Evolutionary conservation across 2,888 invertebrate species (phyloP).

Genomic region (Petrolisthes manimaculis): DNA sequence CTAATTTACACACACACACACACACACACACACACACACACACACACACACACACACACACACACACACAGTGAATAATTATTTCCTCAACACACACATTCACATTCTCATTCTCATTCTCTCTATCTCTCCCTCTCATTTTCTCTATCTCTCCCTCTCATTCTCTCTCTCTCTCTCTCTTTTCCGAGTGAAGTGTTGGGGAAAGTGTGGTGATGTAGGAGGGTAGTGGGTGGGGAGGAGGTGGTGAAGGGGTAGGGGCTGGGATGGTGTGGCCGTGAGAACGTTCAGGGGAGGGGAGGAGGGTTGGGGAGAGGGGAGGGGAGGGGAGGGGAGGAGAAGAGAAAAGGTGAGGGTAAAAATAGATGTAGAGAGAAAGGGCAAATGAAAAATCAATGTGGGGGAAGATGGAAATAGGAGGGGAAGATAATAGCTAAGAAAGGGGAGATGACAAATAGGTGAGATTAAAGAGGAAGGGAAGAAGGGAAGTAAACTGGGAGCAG

Average conservation of each 20-base stretch:
- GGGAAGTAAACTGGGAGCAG: neutral
- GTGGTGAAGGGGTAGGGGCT: no score
- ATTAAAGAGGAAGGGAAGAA: neutral
- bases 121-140: no score
- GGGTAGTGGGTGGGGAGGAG: no score
- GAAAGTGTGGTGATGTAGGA: neutral
- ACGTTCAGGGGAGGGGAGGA: neutral
- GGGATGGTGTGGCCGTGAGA: no score
- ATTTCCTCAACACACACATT: no score
- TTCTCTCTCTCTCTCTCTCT: neutral
- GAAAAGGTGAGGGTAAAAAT: neutral
- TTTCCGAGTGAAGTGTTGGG: neutral
- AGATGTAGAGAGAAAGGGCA: neutral
- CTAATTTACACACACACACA: constrained; percentile 1
- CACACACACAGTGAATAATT: no score
- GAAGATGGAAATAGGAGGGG: neutral
- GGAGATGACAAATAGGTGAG: neutral
- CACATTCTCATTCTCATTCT: no score
- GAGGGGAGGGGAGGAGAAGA: neutral
- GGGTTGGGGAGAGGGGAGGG: neutral
- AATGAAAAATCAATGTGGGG: neutral
- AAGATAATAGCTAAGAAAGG: neutral
- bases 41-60: constrained; percentile 24
- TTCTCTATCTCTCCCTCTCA: no score
- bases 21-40: constrained; percentile 9